Base-by-base conservation (phyloP, 2,113 vertebrate species). In the Calyptommatus sinebrachiatus region DNA sequence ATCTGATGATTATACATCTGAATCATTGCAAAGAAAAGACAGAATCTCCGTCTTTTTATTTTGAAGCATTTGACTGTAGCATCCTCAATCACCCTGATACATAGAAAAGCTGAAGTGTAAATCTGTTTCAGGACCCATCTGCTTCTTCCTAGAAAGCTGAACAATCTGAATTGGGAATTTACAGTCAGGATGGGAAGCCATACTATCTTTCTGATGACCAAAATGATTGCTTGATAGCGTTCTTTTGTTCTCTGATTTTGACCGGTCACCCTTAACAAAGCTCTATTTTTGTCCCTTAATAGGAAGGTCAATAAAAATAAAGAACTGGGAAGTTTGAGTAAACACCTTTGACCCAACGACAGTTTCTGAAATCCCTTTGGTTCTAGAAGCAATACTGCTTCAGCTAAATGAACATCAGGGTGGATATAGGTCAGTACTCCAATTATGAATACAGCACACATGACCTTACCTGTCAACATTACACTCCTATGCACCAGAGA, bases 301-400 rank as follows among this genome's bases (percentile, higher is more conserved):
- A 71, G 57, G 68, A 28, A 79, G 35, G 77, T 79, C 53, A 71
- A 62, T 71, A 71, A 71, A 78, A 71, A 63, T 5, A 71, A n/a
- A 79, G 57, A 48, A 63, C 57, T 63, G 10, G 35, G 16, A 79
- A 71, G 41, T 28, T 9, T 71, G 68, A 79, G 77, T 61, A 78
- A 78, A 78, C 66, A 78, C 77, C 77, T 70, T 31, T 70, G 66
- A 78, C 77, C 66, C 41, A 71, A 62, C 48, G 53, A 63, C 67
- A 71, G 68, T 63, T 11, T 78, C 60, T 71, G 68, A 79, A 71
- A 63, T 79, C 69, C 68, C 57, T 71, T 21, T 63, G 26, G 68
- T 71, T 79, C 68, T 63, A 48, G 53, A 21, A 48, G 68, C 29
- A 63, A 48, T 62, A 79, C 71, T 79, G 41, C 60, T 71, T 48